Conservation (phyloP, 2,113 vertebrate species). For the Cheilinus undulatus region DNA sequence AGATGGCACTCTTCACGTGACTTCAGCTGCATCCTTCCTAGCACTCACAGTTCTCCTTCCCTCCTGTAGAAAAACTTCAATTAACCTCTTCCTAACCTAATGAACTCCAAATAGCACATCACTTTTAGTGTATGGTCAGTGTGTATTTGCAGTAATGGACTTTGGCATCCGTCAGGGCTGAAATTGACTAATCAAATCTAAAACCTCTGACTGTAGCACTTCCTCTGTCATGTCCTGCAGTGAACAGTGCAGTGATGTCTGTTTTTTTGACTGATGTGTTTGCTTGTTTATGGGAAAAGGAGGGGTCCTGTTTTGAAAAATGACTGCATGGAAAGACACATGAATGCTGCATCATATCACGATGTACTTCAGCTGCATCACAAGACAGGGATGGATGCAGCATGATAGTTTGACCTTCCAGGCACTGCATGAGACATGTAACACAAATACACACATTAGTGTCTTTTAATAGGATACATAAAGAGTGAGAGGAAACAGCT, state of each 20-base stretch:
- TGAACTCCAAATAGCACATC: not conserved
- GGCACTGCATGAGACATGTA: slow-evolving; percentile 11
- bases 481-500: not conserved
- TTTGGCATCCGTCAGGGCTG: slow-evolving; percentile 7
- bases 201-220: slow-evolving; percentile 33
- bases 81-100: not conserved
- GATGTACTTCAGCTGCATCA: slow-evolving; percentile 33
- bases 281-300: slow-evolving; percentile 28
- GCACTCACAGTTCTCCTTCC: slow-evolving; percentile 14
- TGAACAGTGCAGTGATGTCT: slow-evolving; percentile 30
- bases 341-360: not conserved
- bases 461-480: not conserved
- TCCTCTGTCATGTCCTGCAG: slow-evolving; percentile 26
- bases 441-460: not conserved
- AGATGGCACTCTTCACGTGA: slow-evolving; percentile 43
- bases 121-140: not conserved
- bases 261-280: slow-evolving; percentile 39
- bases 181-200: slow-evolving; percentile 52
- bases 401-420: slow-evolving; percentile 47
- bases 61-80: not conserved
- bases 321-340: not conserved
- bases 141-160: slow-evolving; percentile 11
- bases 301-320: slow-evolving; percentile 23
- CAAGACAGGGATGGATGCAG: slow-evolving; percentile 3
- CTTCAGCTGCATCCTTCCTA: slow-evolving; percentile 40